phyloP scores from a whole-genome alignment of 2,888 invertebrate genomes.

The Globia sparganii region DNA sequence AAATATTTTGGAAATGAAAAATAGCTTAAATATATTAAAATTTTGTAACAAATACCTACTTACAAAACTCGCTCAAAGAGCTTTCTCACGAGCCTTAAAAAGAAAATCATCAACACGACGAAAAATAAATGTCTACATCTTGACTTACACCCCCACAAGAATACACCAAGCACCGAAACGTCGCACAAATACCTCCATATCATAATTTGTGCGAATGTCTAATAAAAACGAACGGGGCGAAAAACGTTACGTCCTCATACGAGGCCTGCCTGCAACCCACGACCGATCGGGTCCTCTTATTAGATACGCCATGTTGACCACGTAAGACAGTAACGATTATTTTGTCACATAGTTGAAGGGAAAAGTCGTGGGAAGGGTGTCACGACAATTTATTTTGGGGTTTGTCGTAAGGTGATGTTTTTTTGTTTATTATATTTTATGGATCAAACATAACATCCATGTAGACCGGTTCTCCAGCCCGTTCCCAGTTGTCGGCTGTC shows the following conservation, averaged over 20 bases:
- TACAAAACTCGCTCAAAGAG: no score
- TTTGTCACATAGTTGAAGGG: slow-evolving; percentile 41
- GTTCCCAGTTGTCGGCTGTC: no score
- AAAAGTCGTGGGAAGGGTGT: background rate
- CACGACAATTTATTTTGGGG: slow-evolving; percentile 1
- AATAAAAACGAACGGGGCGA: slow-evolving; percentile 42
- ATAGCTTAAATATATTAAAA: no score
- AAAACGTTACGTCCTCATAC: slow-evolving; percentile 14
- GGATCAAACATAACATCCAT: background rate
- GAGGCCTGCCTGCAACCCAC: slow-evolving; percentile 2
- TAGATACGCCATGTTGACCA: slow-evolving; percentile 42
- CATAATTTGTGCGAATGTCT: slow-evolving; percentile 33
- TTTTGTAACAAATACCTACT: no score
- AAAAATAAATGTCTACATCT: no score
- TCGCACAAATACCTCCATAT: slow-evolving; percentile 18
- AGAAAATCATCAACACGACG: no score
- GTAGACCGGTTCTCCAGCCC: background rate
- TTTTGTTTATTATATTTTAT: background rate
- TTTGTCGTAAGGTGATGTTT: no score
- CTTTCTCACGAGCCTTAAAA: no score
- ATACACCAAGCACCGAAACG: background rate
- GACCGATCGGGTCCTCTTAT: slow-evolving; percentile 36
- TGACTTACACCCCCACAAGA: background rate
- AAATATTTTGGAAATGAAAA: no score
- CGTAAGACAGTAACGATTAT: slow-evolving; percentile 45